Evolutionary conservation across 1,140 invertebrate species (phyloP).

Genomic region (Bombus picipes): DNA sequence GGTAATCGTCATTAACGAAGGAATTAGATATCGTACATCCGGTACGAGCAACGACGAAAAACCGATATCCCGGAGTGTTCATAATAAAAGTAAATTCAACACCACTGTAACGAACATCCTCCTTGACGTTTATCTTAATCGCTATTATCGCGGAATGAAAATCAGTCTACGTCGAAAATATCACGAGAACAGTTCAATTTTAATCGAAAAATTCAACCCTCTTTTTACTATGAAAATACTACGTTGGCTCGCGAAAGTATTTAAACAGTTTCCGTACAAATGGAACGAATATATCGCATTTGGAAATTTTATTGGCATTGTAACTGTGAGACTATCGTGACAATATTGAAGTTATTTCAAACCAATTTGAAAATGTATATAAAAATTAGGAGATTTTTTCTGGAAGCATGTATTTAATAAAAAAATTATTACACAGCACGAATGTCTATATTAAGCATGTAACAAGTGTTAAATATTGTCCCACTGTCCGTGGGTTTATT

Average conservation of each 20-base stretch:
- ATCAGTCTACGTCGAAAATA: neutral
- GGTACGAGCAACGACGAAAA: neutral
- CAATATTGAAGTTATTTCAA: too few species aligned
- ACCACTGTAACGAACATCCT: neutral
- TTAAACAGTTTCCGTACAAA: too few species aligned
- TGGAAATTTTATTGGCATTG: neutral
- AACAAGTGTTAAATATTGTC: too few species aligned
- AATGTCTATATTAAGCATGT: too few species aligned
- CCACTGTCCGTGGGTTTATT: too few species aligned
- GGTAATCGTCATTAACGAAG: neutral
- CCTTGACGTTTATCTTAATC: neutral
- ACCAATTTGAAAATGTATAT: too few species aligned
- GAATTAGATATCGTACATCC: neutral
- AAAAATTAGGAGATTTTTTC: too few species aligned
- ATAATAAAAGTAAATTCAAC: neutral
- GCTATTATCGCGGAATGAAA: neutral
- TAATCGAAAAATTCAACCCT: neutral
- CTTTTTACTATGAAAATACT: neutral
- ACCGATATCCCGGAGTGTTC: neutral
- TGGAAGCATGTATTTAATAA: too few species aligned
- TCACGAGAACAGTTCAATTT: neutral
- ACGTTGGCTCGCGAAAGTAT: too few species aligned
- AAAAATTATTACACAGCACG: too few species aligned
- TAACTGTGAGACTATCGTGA: too few species aligned
- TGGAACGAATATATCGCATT: neutral